Percentiles rank a stretch among this genome's conserved stretches.
Evolutionary conservation across 2,113 vertebrate genomes (phyloP).

Genomic region (Gopherus evgoodei): DNA sequence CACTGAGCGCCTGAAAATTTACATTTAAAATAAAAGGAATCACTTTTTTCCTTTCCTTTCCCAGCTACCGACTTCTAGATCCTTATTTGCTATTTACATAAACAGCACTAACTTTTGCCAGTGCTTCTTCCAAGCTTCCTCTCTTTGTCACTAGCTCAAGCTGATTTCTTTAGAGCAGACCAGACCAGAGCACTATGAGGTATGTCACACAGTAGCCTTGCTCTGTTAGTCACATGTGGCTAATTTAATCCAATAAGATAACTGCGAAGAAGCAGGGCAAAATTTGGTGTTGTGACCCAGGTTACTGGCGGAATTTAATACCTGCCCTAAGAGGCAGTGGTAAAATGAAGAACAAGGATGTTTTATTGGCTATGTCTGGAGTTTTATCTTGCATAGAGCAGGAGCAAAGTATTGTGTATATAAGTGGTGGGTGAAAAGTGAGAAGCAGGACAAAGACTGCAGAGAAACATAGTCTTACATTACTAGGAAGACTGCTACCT

Average conservation of each 20-base stretch:
- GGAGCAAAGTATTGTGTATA: neutral
- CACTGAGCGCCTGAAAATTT: neutral
- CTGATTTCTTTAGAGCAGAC: conserved; percentile 2
- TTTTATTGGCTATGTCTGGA: neutral
- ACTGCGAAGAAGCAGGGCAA: neutral
- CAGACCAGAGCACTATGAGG: conserved; percentile 50
- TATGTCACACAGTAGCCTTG: conserved; percentile 43
- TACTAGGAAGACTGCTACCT: neutral
- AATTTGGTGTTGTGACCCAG: neutral
- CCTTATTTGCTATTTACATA: conserved; percentile 22
- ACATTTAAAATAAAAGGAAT: neutral
- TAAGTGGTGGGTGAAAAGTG: neutral
- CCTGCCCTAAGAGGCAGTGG: neutral
- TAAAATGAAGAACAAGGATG: neutral
- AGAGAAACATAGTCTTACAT: neutral
- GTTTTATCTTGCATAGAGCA: neutral
- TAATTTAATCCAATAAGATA: conserved; percentile 45
- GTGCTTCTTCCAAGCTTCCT: conserved; percentile 25
- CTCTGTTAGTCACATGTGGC: conserved; percentile 31
- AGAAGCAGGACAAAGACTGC: neutral
- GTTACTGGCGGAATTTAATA: neutral
- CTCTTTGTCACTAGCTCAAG: conserved; percentile 39
- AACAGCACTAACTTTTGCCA: conserved; percentile 19
- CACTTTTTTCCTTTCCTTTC: neutral
- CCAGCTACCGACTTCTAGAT: neutral